Evolutionary conservation across 2,797 vertebrate genomes (phyloP), one percentile per base, ranked within the genome.

Genomic region (Neomorphus geoffroyi): DNA sequence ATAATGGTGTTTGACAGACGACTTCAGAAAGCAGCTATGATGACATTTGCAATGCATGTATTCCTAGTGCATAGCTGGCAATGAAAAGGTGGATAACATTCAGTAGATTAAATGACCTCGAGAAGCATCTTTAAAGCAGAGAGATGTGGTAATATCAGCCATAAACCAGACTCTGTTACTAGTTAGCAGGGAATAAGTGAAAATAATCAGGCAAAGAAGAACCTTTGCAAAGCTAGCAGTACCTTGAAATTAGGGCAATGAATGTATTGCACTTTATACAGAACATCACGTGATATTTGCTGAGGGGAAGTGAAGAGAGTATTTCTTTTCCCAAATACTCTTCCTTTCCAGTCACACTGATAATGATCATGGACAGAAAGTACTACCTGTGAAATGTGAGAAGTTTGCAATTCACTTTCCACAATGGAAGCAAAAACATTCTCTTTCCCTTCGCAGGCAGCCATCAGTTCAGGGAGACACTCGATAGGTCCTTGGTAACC

Each of bases 381-480:
- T 16, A n/a, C 95, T 97, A 99, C 99, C 99, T 99, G 99, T 73
- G 97, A 95, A 88, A 98, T 93, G 72, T 99, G 98, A n/a, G 57
- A 86, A 16, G 97, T 89, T 8, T 98, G 97, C 62, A 99, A 95
- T 80, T 98, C 98, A 19, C 96, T 97, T 71, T 97, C 95, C 39
- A 99, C 58, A 57, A 99, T 98, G 73, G 98, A 97, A 86, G 97
- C 94, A 85, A 99, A 99, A 60, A 98, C 77, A 39, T 97, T 97
- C 92, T 99, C 98, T 88, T 97, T 98, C 74, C 99, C 99, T 58
- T 97, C 97, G 16, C 99, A 99, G 91, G 97, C 98, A 27, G 98
- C 98, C 17, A 99, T 98, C 90, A 99, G 98, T 95, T 99, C 99
- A 22, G 99, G 99, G 94, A 99, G 99, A 93, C 98, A 98, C 94